Evolutionary conservation across 2,888 invertebrate species (phyloP).

Genomic region (Drosophila infuscata): DNA sequence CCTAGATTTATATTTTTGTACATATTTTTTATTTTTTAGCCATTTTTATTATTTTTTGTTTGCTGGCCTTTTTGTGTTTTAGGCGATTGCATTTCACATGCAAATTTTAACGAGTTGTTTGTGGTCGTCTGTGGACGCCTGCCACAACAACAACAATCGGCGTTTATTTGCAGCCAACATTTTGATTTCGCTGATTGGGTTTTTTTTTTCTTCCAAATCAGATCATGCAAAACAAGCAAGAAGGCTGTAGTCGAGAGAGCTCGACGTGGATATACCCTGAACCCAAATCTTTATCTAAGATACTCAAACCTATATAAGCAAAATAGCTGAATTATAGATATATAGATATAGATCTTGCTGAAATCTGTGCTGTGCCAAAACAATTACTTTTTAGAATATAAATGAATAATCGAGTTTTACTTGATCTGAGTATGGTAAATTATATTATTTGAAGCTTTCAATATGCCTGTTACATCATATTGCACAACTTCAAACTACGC

Average conservation of each 20-base stretch:
- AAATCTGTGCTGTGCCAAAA: background rate
- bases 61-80: slow-evolving; percentile 45
- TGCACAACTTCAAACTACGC: background rate
- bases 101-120: slow-evolving; percentile 78
- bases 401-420: background rate
- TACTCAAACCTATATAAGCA: background rate
- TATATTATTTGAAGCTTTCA: background rate
- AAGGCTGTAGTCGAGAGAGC: background rate
- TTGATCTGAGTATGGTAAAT: no score
- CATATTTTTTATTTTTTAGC: slow-evolving; percentile 17
- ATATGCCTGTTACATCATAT: background rate
- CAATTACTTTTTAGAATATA: background rate
- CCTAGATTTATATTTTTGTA: slow-evolving; percentile 2
- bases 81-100: slow-evolving; percentile 75
- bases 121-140: slow-evolving; percentile 66
- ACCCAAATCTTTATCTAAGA: background rate
- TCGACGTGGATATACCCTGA: background rate
- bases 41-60: background rate
- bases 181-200: slow-evolving; percentile 74
- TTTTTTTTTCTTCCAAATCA: slow-evolving; percentile 47
- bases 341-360: no score
- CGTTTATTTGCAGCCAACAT: slow-evolving; percentile 72
- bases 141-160: slow-evolving; percentile 54
- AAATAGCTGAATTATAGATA: no score
- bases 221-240: slow-evolving; percentile 4